Evolutionary conservation across 92 coral and sea anemone species (phyloP), one percentile per base, ranked within the genome.

Genomic region (Palythoa caribaeorum): DNA sequence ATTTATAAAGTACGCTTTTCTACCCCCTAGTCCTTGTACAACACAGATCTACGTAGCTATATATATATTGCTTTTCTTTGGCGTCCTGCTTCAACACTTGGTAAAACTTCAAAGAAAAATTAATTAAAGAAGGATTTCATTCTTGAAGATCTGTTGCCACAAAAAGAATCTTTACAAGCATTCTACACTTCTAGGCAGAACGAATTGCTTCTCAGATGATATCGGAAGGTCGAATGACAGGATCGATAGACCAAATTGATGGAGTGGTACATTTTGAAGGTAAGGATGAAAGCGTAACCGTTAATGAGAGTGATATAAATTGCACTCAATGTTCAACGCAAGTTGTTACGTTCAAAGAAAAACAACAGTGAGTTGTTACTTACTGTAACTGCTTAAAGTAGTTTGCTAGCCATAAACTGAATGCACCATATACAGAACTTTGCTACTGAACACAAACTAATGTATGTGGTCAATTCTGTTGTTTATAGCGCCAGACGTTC

Each of bases 261-360:
- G 96, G 97, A n/a, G 96, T 94, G n/a, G 98, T 97, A 6, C 99
- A 97, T 88, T 97, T 97, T 91, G 99, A 97, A 95, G 96, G 99
- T 97, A 75, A 38, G 98, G 60, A 47, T 16, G 50, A 13, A 48
- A 15, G 1, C 16, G 36, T n/a, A 8, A 6, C 16, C 19, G 60
- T 20, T 16, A 19, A 76, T 37, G 4, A n/a, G 39, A 19, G 38
- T 62, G 21, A 4, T 44, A 44, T 44, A 8, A 44, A 44, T 44
- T 44, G 50, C 3, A 10, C 1, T 13, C 65, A 59, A 13, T 59
- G 65, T 59, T 14, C 1, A 14, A 59, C 65, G 7, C 6, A 44
- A 2, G 50, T 44, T 44, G 7, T 3, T 44, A 44, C 50, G 7
- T 44, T 44, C 6, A 44, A 44, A 8, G 50, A 44, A 44, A 44